These are phyloP conservation scores for Muraenolepis orangiensis DNA, from an alignment of 2,797 vertebrate genomes.

Conservation along the genomic window DNA sequence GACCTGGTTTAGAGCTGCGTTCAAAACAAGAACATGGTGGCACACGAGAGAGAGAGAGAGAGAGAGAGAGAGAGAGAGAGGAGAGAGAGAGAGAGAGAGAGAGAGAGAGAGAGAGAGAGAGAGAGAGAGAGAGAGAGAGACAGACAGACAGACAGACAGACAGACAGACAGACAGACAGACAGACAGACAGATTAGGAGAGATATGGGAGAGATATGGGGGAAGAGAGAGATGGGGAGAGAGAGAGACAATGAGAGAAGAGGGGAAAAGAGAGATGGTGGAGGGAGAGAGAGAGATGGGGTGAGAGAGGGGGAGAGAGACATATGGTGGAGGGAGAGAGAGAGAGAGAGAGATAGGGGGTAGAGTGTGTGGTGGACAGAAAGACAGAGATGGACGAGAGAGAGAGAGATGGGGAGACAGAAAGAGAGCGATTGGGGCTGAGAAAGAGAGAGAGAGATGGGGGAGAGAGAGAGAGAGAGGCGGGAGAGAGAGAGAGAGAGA, in stretches of 20 bases:
- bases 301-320: conserved; percentile 20
- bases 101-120: conserved; percentile 23
- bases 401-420: conserved; percentile 27
- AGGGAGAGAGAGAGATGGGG: conserved; percentile 34
- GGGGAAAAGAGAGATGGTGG: conserved; percentile 40
- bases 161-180: conserved; percentile 37
- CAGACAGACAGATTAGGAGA: no score
- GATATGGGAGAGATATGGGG: conserved; percentile 30
- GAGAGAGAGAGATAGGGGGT: not conserved
- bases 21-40: conserved; percentile 69
- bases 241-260: not conserved
- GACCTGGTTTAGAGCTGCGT: conserved; percentile 70
- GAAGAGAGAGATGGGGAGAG: conserved; percentile 18
- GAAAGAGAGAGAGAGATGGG: conserved; percentile 1
- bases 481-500: conserved; percentile 36
- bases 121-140: conserved; percentile 11
- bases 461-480: not conserved
- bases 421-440: conserved; percentile 30
- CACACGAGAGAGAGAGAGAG: conserved; percentile 33
- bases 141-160: conserved; percentile 35
- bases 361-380: conserved; percentile 27
- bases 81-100: conserved; percentile 43
- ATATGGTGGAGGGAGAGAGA: conserved; percentile 31
- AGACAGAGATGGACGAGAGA: conserved; percentile 41
- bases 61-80: conserved; percentile 27